Evolutionary conservation across 2,113 vertebrate genomes (phyloP).

Genomic region (Pavo muticus): DNA sequence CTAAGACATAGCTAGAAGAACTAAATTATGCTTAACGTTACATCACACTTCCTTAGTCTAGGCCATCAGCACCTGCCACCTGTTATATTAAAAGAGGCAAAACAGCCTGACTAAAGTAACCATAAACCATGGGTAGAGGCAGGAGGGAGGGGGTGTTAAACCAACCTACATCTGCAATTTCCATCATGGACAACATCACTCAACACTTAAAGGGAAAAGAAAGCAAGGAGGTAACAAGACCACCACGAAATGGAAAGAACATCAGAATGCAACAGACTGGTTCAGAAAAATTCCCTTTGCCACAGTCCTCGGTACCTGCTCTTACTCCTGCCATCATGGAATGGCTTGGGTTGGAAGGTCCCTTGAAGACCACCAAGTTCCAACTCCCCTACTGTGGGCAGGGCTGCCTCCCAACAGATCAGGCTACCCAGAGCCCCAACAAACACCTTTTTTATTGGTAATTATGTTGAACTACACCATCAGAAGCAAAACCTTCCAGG

Average conservation of each 20-base stretch:
- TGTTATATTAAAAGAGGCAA: neutral
- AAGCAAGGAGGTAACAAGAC: neutral
- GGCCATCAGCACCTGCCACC: neutral
- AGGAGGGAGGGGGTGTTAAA: neutral
- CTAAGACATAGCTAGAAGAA: neutral
- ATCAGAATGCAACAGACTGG: neutral
- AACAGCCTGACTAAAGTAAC: neutral
- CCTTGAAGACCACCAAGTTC: neutral
- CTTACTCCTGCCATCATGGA: neutral
- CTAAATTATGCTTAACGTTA: slow-evolving; percentile 5
- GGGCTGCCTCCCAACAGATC: too few species aligned
- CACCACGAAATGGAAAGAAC: slow-evolving; percentile 1
- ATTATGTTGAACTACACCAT: too few species aligned
- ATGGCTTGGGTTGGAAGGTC: neutral
- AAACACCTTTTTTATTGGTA: too few species aligned
- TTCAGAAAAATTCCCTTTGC: neutral
- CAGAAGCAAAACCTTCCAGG: too few species aligned
- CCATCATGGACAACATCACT: neutral
- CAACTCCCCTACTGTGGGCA: neutral
- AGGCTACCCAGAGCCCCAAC: too few species aligned
- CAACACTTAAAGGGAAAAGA: neutral
- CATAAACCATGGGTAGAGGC: neutral
- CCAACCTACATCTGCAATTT: slow-evolving; percentile 21
- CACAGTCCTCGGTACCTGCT: neutral
- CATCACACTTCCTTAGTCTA: neutral